Conservation (phyloP, 1,140 invertebrate genomes). For the Drosophila erecta region DNA sequence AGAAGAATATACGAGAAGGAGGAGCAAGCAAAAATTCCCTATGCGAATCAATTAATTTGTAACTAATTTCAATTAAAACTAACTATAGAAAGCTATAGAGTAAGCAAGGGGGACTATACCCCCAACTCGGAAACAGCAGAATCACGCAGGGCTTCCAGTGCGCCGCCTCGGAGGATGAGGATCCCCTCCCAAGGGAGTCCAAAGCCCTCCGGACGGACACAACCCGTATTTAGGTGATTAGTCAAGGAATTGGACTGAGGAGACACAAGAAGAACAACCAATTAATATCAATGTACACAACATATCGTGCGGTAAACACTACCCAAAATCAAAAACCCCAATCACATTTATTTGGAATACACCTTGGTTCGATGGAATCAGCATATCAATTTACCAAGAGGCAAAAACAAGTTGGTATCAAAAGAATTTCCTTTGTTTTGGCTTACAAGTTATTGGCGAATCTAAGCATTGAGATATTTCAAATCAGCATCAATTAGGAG, state of each 20-base stretch:
- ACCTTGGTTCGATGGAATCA: constrained; percentile 74
- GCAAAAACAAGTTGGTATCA: constrained; percentile 59
- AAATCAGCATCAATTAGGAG: constrained; percentile 71
- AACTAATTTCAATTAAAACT: constrained; percentile 82
- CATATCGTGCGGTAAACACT: constrained; percentile 69
- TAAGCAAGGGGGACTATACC: constrained; percentile 6
- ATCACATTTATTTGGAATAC: constrained; percentile 48
- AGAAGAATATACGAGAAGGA: constrained; percentile 21
- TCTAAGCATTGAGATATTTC: constrained; percentile 37
- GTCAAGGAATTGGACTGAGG: constrained; percentile 30
- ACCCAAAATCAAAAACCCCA: constrained; percentile 24
- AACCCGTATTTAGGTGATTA: constrained; percentile 61
- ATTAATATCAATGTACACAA: constrained; percentile 81
- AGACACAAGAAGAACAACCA: constrained; percentile 60
- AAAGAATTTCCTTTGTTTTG: constrained; percentile 50
- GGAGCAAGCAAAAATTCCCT: constrained; percentile 68
- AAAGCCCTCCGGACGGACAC: constrained; percentile 9
- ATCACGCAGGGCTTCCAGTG: constrained; percentile 84
- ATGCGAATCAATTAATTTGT: constrained; percentile 85
- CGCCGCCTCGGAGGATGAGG: constrained; percentile 8
- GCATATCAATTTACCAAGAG: constrained; percentile 83
- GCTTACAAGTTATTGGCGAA: constrained; percentile 49
- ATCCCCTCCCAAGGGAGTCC: not conserved
- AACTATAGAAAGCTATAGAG: constrained; percentile 47
- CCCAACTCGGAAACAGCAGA: constrained; percentile 55